Evolutionary conservation across 2,888 invertebrate species (phyloP).

Genomic region (Neoascia interrupta): DNA sequence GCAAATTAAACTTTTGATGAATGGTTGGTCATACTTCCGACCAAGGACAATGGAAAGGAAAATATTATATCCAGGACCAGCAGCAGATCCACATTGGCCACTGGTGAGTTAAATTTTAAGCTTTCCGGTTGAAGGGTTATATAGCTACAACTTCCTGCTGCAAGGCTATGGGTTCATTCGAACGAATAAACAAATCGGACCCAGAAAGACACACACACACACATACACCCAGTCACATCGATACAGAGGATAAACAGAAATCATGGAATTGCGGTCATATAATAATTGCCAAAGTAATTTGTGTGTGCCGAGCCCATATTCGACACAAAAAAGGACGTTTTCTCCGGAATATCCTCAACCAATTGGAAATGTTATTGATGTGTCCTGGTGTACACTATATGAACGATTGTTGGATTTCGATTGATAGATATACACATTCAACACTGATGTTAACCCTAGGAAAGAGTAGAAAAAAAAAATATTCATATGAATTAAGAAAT

Average conservation of each 20-base stretch:
- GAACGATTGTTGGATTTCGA: constrained; percentile 11
- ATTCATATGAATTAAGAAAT: constrained; percentile 68
- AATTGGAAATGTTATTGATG: constrained; percentile 68
- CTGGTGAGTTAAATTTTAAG: constrained; percentile 59
- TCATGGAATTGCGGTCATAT: constrained; percentile 63
- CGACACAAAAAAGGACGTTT: constrained; percentile 50
- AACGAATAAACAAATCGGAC: constrained; percentile 51
- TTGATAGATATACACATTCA: constrained; percentile 19
- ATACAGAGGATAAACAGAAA: constrained; percentile 11
- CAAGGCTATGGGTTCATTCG: constrained; percentile 9
- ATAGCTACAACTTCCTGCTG: constrained; percentile 66
- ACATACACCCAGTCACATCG: not conserved
- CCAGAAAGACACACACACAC: not conserved
- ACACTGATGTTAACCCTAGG: constrained; percentile 32
- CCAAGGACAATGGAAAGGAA: constrained; percentile 50
- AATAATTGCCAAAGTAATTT: constrained; percentile 69
- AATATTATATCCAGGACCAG: constrained; percentile 15
- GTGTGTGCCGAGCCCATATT: constrained; percentile 61
- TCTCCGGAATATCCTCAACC: constrained; percentile 58
- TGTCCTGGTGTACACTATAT: constrained; percentile 15
- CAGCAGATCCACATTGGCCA: not conserved
- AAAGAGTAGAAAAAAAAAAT: too few species aligned
- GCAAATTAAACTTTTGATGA: constrained; percentile 68
- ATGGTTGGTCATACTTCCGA: constrained; percentile 61
- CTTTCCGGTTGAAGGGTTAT: constrained; percentile 64